These are phyloP conservation scores for Periophthalmodon schlosseri DNA, from an alignment of 2,113 vertebrate species.

Conservation along the genomic window DNA sequence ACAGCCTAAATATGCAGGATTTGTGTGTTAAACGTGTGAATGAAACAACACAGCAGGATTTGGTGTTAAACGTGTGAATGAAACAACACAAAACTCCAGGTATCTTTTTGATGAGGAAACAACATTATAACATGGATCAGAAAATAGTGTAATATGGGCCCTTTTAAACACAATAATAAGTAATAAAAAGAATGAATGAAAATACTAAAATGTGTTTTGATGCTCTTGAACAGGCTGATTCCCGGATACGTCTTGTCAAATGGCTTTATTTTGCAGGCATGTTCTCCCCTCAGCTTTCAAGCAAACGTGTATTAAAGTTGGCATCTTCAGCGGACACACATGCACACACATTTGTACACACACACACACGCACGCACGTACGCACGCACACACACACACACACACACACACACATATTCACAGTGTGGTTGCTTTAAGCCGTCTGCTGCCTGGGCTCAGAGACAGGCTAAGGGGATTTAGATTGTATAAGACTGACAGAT, in stretches of 20 bases:
- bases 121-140: too few relatives aligned
- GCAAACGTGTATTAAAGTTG: constrained; percentile 30
- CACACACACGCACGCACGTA: constrained; percentile 18
- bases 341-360: constrained; percentile 1
- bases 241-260: not conserved
- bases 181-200: too few relatives aligned
- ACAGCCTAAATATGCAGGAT: too few relatives aligned
- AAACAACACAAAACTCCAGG: too few relatives aligned
- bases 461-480: constrained; percentile 67
- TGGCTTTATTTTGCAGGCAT: not conserved
- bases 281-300: constrained; percentile 35
- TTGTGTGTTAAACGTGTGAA: too few relatives aligned
- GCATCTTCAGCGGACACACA: constrained; percentile 1
- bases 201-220: not conserved
- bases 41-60: too few relatives aligned
- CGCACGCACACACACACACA: constrained; percentile 13
- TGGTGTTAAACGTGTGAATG: too few relatives aligned
- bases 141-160: too few relatives aligned
- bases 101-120: too few relatives aligned
- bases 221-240: not conserved
- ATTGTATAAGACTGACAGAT: constrained; percentile 67
- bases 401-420: constrained; percentile 18
- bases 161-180: too few relatives aligned
- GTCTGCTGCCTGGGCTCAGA: constrained; percentile 58
- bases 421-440: constrained; percentile 48